phyloP scores from a whole-genome alignment of 1,140 invertebrate genomes.

The Drosophila eugracilis region DNA sequence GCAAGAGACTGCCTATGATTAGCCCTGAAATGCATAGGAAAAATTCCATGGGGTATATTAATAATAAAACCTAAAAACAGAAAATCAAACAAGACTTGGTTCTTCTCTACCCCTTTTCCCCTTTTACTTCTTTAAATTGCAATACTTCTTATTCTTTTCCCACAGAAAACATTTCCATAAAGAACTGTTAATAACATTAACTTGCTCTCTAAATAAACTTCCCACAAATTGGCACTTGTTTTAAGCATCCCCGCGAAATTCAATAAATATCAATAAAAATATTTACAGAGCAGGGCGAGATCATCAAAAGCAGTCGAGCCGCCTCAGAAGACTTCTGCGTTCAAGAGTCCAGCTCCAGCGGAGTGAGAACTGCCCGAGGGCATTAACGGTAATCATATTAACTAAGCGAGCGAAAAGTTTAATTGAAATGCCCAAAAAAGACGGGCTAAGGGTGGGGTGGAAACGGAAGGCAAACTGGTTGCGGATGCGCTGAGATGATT shows the following conservation, averaged over 20 bases:
- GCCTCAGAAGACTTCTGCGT: conserved; percentile 21
- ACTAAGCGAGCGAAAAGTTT: conserved; percentile 59
- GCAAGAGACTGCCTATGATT: conserved; percentile 13
- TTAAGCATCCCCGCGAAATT: conserved; percentile 50
- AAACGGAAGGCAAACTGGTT: conserved; percentile 21
- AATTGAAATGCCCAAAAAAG: conserved; percentile 75
- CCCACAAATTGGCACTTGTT: conserved; percentile 52
- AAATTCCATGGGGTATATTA: background rate
- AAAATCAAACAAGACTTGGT: no score
- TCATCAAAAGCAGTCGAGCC: conserved; percentile 57
- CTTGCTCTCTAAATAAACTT: conserved; percentile 35
- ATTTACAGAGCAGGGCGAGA: conserved; percentile 47
- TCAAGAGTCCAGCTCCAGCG: conserved; percentile 1
- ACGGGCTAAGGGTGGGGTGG: conserved; percentile 13
- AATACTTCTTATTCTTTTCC: conserved; percentile 5
- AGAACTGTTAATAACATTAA: conserved; percentile 2
- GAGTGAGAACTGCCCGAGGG: background rate
- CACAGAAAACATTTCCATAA: background rate
- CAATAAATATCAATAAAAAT: conserved; percentile 76
- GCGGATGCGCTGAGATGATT: conserved; percentile 64
- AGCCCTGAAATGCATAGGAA: conserved; percentile 3
- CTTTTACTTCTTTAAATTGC: no score
- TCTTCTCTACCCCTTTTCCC: no score
- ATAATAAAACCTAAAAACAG: background rate
- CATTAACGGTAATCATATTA: conserved; percentile 74